phyloP scores from a whole-genome alignment of 2,113 vertebrate genomes.

The Marcusenius ussheri region DNA sequence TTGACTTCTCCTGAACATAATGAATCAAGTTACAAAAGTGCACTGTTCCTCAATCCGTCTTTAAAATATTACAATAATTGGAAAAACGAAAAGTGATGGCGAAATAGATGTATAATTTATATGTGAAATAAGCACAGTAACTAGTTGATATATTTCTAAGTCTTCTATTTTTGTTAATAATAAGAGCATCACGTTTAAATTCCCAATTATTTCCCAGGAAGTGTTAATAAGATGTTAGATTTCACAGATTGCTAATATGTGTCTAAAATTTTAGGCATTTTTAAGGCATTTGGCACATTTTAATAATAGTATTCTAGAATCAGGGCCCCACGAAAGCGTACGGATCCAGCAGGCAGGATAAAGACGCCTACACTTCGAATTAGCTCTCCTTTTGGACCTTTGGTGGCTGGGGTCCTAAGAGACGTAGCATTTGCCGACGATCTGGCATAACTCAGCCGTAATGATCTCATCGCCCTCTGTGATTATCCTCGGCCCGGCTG shows the following conservation, averaged over 20 bases:
- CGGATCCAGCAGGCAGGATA: neutral
- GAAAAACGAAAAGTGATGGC: neutral
- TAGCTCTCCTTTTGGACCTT: neutral
- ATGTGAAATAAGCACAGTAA: neutral
- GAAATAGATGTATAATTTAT: neutral
- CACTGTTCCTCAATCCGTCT: neutral
- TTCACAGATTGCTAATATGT: neutral
- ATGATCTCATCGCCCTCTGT: slow-evolving; percentile 9
- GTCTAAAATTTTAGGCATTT: neutral
- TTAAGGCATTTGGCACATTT: neutral
- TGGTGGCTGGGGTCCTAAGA: neutral
- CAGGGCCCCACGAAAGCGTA: neutral
- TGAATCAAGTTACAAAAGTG: neutral
- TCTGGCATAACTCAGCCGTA: slow-evolving; percentile 6
- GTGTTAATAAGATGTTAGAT: neutral
- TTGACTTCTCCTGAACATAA: neutral
- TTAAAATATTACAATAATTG: neutral
- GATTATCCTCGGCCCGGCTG: neutral
- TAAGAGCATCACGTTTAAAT: neutral
- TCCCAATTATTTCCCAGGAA: neutral
- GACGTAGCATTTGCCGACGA: slow-evolving; percentile 2
- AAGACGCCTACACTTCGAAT: neutral
- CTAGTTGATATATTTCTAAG: neutral
- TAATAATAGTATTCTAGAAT: neutral
- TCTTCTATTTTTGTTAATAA: neutral